These are phyloP conservation scores for Pygocentrus nattereri DNA, from an alignment of 2,797 vertebrate species.

Conservation along the genomic window DNA sequence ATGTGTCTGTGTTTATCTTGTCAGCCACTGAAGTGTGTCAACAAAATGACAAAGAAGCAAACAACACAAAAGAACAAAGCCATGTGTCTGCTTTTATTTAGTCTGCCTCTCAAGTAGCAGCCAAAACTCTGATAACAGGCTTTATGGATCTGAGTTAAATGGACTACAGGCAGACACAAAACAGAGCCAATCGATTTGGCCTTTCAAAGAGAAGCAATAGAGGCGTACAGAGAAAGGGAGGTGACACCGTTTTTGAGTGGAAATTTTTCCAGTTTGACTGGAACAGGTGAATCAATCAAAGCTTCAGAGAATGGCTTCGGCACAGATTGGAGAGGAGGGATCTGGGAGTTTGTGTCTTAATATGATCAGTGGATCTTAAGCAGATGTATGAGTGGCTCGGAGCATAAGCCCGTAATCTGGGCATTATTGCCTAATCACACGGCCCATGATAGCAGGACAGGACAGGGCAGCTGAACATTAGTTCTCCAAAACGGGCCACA, in stretches of 20 bases:
- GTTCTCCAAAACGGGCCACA: not conserved
- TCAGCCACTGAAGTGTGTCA: not conserved
- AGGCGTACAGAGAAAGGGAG: not conserved
- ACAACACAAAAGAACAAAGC: slow-evolving; percentile 15
- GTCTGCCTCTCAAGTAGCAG: slow-evolving; percentile 7
- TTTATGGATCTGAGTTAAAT: slow-evolving; percentile 34
- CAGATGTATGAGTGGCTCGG: slow-evolving; percentile 40
- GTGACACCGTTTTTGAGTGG: slow-evolving; percentile 13
- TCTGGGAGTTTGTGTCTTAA: slow-evolving; percentile 42
- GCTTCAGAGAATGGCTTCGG: slow-evolving; percentile 32
- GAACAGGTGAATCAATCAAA: slow-evolving; percentile 14
- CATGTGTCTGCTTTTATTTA: slow-evolving; percentile 15
- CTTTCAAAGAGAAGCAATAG: slow-evolving; percentile 23
- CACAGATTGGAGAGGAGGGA: slow-evolving; percentile 10
- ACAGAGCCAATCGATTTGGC: slow-evolving; percentile 17
- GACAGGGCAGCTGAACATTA: slow-evolving; percentile 9
- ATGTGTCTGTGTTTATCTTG: slow-evolving; percentile 29
- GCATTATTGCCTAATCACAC: slow-evolving; percentile 46
- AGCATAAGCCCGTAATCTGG: slow-evolving; percentile 41
- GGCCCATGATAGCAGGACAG: slow-evolving; percentile 3
- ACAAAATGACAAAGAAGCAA: slow-evolving; percentile 14
- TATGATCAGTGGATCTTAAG: slow-evolving; percentile 56
- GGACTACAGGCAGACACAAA: slow-evolving; percentile 20
- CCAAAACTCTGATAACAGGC: slow-evolving; percentile 4
- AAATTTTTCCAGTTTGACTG: slow-evolving; percentile 20